A percentile compares a stretch with the other conserved stretches of the same genome.
Evolutionary conservation across 2,113 vertebrate genomes (phyloP).

Genomic region (Podocnemis expansa): DNA sequence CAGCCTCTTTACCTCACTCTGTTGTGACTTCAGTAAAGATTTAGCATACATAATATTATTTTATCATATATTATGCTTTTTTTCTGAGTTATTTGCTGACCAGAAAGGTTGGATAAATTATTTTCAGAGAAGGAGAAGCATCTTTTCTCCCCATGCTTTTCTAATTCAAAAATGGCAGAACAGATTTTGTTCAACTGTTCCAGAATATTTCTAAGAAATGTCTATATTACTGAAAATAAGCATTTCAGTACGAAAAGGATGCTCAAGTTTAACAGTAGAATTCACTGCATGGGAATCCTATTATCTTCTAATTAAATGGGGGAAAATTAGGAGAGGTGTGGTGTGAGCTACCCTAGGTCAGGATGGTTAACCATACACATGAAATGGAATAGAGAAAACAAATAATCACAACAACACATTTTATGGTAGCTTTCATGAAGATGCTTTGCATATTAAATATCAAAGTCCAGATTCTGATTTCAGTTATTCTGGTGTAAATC

Average conservation of each 20-base stretch:
- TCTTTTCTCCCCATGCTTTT: not conserved
- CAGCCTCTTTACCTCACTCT: constrained; percentile 21
- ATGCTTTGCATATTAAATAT: constrained; percentile 52
- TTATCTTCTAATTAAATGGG: constrained; percentile 62
- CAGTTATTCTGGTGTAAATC: constrained; percentile 52
- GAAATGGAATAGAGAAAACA: constrained; percentile 43
- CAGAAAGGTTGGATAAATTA: constrained; percentile 26
- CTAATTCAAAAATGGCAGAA: not conserved
- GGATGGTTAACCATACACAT: constrained; percentile 13
- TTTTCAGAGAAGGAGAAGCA: constrained; percentile 11
- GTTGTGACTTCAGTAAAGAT: constrained; percentile 17
- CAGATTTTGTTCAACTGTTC: constrained; percentile 38
- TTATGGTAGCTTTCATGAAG: constrained; percentile 36
- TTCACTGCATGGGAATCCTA: constrained; percentile 21
- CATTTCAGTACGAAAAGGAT: constrained; percentile 27
- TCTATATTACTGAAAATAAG: not conserved
- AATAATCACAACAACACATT: constrained; percentile 46
- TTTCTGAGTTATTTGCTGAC: constrained; percentile 30
- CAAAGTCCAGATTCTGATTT: constrained; percentile 43
- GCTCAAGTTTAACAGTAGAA: constrained; percentile 35
- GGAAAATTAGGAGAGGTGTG: constrained; percentile 36
- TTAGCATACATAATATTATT: constrained; percentile 13
- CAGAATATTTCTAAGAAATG: not conserved
- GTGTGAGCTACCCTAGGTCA: constrained; percentile 1
- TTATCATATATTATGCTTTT: not conserved